Evolutionary conservation across 2,888 invertebrate species (phyloP).

Genomic region (Entomobrya multifasciata): DNA sequence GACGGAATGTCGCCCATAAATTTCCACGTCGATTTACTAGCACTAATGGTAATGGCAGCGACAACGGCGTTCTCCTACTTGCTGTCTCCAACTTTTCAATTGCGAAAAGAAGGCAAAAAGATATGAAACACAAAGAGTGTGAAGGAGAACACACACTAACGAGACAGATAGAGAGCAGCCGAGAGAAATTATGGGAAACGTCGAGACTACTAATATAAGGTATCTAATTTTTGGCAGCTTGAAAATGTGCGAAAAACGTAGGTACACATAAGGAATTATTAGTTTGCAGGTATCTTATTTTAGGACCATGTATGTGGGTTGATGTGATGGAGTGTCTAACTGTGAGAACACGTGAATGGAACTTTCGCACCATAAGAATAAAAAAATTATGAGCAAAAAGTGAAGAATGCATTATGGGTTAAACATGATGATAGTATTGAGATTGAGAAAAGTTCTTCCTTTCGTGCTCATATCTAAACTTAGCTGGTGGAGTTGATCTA

Average conservation of each 20-base stretch:
- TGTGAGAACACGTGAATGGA: neutral
- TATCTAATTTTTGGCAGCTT: constrained; percentile 53
- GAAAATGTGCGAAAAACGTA: constrained; percentile 65
- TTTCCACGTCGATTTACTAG: constrained; percentile 47
- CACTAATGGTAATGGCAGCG: constrained; percentile 34
- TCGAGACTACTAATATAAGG: constrained; percentile 19
- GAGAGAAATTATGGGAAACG: constrained; percentile 55
- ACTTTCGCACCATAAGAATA: neutral
- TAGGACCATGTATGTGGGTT: neutral
- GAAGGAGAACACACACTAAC: constrained; percentile 18
- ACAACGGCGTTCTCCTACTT: neutral
- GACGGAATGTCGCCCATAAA: constrained; percentile 69
- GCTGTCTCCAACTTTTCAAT: constrained; percentile 19
- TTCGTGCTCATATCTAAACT: neutral
- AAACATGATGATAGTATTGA: constrained; percentile 59
- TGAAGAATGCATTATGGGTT: constrained; percentile 65
- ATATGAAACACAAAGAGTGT: constrained; percentile 9
- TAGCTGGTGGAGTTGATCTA: constrained; percentile 44
- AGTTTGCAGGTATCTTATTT: constrained; percentile 49
- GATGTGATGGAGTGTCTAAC: neutral
- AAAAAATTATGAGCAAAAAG: constrained; percentile 70
- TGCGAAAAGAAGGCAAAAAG: neutral
- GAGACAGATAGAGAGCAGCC: constrained; percentile 12
- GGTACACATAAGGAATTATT: constrained; percentile 44
- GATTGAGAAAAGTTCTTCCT: constrained; percentile 17